Conservation (phyloP, 2,113 vertebrate genomes). For the Nerophis lumbriciformis region DNA sequence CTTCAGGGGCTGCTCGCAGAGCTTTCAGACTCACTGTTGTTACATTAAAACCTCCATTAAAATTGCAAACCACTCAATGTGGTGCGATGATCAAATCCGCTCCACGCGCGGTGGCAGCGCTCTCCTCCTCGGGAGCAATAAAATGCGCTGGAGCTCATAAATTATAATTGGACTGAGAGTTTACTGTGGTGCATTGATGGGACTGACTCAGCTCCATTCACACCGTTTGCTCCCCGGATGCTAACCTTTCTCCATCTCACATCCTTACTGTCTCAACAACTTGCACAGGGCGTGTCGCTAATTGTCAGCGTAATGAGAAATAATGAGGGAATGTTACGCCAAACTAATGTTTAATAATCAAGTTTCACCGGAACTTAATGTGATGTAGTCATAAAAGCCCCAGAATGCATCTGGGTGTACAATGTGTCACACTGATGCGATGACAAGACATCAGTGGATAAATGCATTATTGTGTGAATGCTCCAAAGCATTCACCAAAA, state of each 20-base stretch:
- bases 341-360: not conserved
- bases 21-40: constrained; percentile 28
- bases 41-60: constrained; percentile 41
- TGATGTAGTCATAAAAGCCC: not conserved
- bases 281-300: too few species aligned
- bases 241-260: not conserved
- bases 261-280: not conserved
- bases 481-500: too few species aligned
- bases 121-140: constrained; percentile 18
- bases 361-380: not conserved
- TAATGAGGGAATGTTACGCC: not conserved
- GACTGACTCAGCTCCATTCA: constrained; percentile 1
- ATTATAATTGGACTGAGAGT: constrained; percentile 24
- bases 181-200: not conserved
- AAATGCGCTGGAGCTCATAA: constrained; percentile 16
- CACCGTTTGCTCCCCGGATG: not conserved
- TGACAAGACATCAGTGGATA: not conserved
- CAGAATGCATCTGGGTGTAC: not conserved
- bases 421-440: not conserved
- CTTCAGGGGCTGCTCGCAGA: constrained; percentile 15
- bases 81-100: constrained; percentile 39
- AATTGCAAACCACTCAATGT: constrained; percentile 45
- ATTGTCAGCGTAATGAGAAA: not conserved
- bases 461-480: too few species aligned
- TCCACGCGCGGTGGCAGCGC: constrained; percentile 8